These are phyloP conservation scores for Polypterus senegalus DNA, from an alignment of 2,113 vertebrate species.

Conservation along the genomic window DNA sequence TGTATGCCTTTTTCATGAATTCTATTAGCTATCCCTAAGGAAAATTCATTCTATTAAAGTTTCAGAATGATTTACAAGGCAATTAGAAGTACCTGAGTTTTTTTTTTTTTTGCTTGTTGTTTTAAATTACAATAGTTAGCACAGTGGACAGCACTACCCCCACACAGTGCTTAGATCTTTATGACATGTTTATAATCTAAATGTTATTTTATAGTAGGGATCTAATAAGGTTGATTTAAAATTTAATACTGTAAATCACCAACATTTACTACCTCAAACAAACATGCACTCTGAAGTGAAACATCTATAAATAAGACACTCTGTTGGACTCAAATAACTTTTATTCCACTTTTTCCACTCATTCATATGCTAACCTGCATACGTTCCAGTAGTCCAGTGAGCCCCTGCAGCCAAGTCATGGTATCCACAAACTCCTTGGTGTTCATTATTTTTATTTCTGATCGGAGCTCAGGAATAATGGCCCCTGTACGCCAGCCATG, in stretches of 20 bases:
- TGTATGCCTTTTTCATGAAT: no score
- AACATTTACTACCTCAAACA: neutral
- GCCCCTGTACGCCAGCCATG: constrained; percentile 95
- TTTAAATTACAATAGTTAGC: no score
- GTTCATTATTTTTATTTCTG: constrained; percentile 95
- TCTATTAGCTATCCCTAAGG: no score
- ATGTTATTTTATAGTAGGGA: neutral
- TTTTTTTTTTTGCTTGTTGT: no score
- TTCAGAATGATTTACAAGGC: no score
- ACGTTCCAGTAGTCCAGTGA: constrained; percentile 83
- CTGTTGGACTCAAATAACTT: no score
- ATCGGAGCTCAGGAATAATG: constrained; percentile 85
- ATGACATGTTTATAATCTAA: neutral
- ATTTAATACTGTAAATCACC: neutral
- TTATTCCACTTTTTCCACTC: neutral
- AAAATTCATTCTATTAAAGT: no score
- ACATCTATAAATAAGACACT: no score
- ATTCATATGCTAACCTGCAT: constrained; percentile 72
- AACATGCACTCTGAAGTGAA: no score
- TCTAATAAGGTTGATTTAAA: neutral
- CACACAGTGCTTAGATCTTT: no score
- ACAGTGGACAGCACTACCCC: no score
- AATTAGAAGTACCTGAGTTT: no score
- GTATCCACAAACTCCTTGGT: constrained; percentile 76
- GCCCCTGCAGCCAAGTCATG: constrained; percentile 82